phyloP scores from a whole-genome alignment of 2,888 invertebrate species.

The Apodemia hepburni region DNA sequence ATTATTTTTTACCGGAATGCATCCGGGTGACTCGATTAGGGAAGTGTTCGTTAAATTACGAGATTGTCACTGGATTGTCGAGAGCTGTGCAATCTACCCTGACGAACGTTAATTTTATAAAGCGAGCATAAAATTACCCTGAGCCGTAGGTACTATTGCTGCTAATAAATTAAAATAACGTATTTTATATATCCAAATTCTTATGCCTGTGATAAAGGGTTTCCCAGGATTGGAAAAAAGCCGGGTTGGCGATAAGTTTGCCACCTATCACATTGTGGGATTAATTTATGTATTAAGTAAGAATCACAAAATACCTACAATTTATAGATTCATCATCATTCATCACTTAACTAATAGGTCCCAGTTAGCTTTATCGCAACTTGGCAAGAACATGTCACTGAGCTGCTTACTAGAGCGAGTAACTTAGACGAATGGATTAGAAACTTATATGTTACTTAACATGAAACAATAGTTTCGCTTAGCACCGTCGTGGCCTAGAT shows the following conservation, averaged over 20 bases:
- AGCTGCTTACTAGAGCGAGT: constrained; percentile 21
- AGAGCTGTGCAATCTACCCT: constrained; percentile 51
- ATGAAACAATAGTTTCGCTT: constrained; percentile 14
- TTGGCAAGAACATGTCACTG: constrained; percentile 22
- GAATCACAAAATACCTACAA: background rate
- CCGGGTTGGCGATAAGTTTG: no score
- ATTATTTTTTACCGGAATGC: background rate
- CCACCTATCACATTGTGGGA: no score
- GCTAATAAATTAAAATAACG: background rate
- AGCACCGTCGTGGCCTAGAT: constrained; percentile 11
- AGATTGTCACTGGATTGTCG: constrained; percentile 66
- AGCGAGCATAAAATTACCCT: constrained; percentile 24
- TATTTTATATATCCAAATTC: no score
- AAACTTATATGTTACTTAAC: constrained; percentile 15
- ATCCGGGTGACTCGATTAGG: constrained; percentile 60
- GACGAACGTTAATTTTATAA: constrained; percentile 35
- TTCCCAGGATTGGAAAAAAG: no score
- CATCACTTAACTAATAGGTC: constrained; percentile 6
- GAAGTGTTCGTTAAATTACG: constrained; percentile 72
- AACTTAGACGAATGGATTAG: constrained; percentile 18
- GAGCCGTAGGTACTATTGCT: background rate
- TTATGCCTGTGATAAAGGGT: no score
- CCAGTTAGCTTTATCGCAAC: constrained; percentile 19
- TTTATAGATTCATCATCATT: background rate
- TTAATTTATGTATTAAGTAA: background rate